Percentiles rank a stretch among this genome's conserved stretches.
These are phyloP conservation scores for Trichonephila inaurata DNA, from an alignment of 1,140 invertebrate species.

Conservation along the genomic window DNA sequence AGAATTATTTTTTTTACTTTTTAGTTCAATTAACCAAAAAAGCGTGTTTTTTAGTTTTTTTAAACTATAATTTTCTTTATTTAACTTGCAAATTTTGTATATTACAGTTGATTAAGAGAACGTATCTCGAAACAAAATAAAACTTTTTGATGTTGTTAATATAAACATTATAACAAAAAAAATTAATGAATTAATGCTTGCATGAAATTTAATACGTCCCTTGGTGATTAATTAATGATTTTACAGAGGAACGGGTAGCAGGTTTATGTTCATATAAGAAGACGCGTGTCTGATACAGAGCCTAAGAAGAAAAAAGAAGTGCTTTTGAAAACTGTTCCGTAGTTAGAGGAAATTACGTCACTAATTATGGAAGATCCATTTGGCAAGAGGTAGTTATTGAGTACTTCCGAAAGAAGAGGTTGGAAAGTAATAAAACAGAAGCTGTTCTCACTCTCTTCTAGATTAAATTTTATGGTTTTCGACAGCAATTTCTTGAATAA, in stretches of 20 bases:
- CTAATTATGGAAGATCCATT: constrained; percentile 57
- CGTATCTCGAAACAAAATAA: too few species aligned
- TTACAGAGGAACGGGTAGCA: background rate
- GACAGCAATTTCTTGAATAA: constrained; percentile 65
- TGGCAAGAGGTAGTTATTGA: constrained; percentile 52
- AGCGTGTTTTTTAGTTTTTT: too few species aligned
- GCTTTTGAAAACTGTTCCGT: background rate
- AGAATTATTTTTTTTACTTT: too few species aligned
- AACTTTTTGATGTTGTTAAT: too few species aligned
- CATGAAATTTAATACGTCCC: background rate
- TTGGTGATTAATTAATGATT: background rate
- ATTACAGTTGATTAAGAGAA: too few species aligned
- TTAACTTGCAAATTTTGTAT: too few species aligned
- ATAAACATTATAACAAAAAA: too few species aligned
- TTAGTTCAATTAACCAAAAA: too few species aligned
- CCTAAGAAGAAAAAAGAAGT: background rate
- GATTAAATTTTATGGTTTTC: constrained; percentile 70
- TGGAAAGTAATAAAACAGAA: background rate
- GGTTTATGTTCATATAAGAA: background rate
- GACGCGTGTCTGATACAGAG: background rate
- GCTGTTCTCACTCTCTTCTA: constrained; percentile 36
- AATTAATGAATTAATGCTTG: background rate
- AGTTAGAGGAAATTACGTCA: constrained; percentile 17
- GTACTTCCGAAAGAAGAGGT: constrained; percentile 22
- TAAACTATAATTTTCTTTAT: too few species aligned